These are phyloP conservation scores for Smithornis capensis DNA, from an alignment of 2,113 vertebrate genomes.

Conservation along the genomic window DNA sequence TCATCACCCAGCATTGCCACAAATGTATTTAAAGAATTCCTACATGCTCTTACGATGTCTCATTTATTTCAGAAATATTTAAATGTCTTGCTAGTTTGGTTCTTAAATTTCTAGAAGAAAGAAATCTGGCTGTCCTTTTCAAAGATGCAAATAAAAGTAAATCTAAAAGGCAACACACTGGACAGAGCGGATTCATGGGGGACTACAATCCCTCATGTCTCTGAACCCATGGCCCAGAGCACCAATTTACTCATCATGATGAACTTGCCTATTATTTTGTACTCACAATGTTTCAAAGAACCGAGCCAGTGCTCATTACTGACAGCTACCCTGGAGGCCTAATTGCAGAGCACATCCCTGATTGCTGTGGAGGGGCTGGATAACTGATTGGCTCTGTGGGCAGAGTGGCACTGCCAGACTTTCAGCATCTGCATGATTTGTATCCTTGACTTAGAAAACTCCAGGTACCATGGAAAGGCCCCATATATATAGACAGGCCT, in stretches of 20 bases:
- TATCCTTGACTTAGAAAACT: background rate
- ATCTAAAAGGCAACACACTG: background rate
- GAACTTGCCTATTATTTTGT: background rate
- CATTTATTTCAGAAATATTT: background rate
- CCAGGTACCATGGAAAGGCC: background rate
- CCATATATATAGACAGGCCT: background rate
- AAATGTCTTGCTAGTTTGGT: background rate
- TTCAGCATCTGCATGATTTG: background rate
- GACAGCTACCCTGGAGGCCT: background rate
- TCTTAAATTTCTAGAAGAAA: background rate
- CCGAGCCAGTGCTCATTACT: background rate
- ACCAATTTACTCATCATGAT: background rate
- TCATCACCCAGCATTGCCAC: background rate
- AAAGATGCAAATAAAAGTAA: background rate
- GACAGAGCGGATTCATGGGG: background rate
- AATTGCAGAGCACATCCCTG: background rate
- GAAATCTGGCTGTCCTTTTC: background rate
- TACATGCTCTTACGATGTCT: background rate
- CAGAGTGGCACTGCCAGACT: background rate
- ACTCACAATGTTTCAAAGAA: background rate
- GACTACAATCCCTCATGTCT: background rate
- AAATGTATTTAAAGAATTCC: background rate
- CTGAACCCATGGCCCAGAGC: background rate
- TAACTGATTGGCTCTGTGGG: background rate
- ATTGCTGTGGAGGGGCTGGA: background rate